Percentiles rank a stretch among this genome's conserved stretches.
Conservation (phyloP, 2,113 vertebrate genomes). For the Carlito syrichta region DNA sequence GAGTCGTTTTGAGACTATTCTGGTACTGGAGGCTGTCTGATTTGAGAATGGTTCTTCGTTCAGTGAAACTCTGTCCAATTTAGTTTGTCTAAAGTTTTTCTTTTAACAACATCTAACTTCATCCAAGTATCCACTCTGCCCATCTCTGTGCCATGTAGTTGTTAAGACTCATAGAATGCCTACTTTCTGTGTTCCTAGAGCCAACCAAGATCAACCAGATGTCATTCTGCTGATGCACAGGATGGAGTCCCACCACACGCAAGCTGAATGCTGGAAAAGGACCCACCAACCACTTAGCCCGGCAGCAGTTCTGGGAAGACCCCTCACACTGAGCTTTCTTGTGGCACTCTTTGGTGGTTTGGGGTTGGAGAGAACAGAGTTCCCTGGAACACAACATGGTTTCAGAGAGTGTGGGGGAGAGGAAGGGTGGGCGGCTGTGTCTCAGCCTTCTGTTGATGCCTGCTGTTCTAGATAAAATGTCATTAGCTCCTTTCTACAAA, state of each 20-base stretch:
- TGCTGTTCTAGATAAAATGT: background rate
- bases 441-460: background rate
- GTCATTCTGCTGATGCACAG: background rate
- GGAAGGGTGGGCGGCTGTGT: no score
- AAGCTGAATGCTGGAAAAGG: background rate
- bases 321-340: background rate
- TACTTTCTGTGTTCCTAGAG: background rate
- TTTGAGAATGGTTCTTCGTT: background rate
- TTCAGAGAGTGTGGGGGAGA: background rate
- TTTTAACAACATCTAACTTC: background rate
- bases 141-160: no score
- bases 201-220: background rate
- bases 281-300: rapidly evolving
- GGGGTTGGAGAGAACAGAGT: background rate
- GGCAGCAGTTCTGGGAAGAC: background rate
- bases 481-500: background rate
- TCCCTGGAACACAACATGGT: background rate
- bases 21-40: background rate
- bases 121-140: background rate
- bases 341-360: background rate
- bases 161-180: background rate
- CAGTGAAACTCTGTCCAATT: background rate
- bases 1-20: background rate
- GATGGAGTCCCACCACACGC: rapidly evolving
- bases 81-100: background rate